Base-by-base conservation (phyloP, 2,113 vertebrate species). In the Halichoeres trimaculatus region DNA sequence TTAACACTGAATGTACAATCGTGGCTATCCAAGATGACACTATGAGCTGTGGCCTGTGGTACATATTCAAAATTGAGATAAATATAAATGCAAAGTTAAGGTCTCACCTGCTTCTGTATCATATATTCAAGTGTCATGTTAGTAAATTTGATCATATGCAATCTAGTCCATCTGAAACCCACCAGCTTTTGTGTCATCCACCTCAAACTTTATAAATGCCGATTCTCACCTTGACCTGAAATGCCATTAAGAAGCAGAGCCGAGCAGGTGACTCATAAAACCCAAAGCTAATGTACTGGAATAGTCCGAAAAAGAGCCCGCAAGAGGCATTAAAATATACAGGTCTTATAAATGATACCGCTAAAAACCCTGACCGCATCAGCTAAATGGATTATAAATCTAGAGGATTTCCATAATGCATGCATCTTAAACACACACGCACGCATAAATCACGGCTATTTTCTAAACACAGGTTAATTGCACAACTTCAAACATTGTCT, bases 331-430 rank as follows among this genome's bases (percentile, higher is more conserved):
- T 98, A 95, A 96, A 94, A 95, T 95, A 96, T 94, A 95, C 95
- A 94, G 93, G 93, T 93, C 94, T 92, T 96, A 98, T 97, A 97
- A 99, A 96, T 96, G 96, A 96, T 95, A 91, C 95, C 94, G 94
- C 95, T 98, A 95, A 96, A 95, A 96, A 95, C 95, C 94, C 95
- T 92, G 95, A 95, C 89, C 94, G 91, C 98, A 98, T 98, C 97
- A 98, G 96, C 96, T 96, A 98, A 98, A 98, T 98, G 98, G 97
- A 97, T 98, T 98, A 98, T 98, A 98, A 98, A 98, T 98, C 98
- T 95, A 96, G 73, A 76, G 81, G 68, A 98, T 97, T 95, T 98
- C 96, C 96, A 97, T 98, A 98, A 99, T 96, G 96, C 92, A 97
- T 96, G 95, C 95, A 96, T 96, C 92, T 90, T 92, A 95, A 97